Evolutionary conservation across 2,797 vertebrate species (phyloP).

Genomic region (Philypnodon macrostomus): DNA sequence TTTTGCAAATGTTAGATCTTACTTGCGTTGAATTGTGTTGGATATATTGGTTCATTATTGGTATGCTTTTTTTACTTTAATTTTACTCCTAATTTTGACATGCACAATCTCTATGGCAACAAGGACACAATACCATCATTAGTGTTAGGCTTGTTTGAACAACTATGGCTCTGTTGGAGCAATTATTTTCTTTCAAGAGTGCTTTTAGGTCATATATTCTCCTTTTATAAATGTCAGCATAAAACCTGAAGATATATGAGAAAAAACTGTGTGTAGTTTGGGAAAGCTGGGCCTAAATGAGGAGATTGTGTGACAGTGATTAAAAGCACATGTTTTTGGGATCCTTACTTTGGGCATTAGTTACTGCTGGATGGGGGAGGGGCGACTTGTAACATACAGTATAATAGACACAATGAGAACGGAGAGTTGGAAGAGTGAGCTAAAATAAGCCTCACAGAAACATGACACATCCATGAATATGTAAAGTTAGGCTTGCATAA

Average conservation of each 20-base stretch:
- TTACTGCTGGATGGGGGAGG: conserved; percentile 38
- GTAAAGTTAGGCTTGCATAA: conserved; percentile 15
- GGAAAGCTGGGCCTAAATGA: conserved; percentile 35
- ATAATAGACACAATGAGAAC: conserved; percentile 23
- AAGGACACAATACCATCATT: conserved; percentile 17
- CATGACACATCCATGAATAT: neutral
- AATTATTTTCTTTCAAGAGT: conserved; percentile 20
- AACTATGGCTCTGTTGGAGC: conserved; percentile 18
- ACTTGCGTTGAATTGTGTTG: too few relatives aligned
- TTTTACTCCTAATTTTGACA: conserved; percentile 1
- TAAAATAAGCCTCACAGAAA: neutral
- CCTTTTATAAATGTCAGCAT: conserved; percentile 9
- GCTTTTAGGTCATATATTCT: conserved; percentile 9
- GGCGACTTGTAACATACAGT: conserved; percentile 20
- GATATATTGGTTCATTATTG: too few relatives aligned
- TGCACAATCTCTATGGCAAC: conserved; percentile 42
- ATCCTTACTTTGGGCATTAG: conserved; percentile 31
- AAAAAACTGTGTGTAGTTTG: conserved; percentile 18
- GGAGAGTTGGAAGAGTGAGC: neutral
- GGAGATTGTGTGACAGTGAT: conserved; percentile 53
- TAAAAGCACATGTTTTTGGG: conserved; percentile 66
- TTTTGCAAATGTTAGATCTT: too few relatives aligned
- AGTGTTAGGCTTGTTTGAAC: conserved; percentile 25
- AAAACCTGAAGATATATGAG: neutral
- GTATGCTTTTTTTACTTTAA: too few relatives aligned